These are phyloP conservation scores for Alligator sinensis DNA, from an alignment of 2,113 vertebrate genomes.

Conservation along the genomic window DNA sequence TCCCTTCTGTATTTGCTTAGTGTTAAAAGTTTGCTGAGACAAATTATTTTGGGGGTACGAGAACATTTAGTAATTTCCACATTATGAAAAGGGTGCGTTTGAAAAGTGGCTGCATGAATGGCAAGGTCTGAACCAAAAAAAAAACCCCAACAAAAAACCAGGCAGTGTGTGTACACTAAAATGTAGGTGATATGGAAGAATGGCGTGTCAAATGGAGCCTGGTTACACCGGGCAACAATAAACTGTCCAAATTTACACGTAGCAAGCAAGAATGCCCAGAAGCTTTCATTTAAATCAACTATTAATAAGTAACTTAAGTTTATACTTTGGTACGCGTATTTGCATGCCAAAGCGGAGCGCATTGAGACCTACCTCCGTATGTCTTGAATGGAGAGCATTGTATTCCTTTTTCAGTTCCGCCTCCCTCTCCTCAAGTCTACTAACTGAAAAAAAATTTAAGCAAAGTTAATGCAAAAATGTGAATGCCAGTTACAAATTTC, in stretches of 20 bases:
- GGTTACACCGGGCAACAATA: not conserved
- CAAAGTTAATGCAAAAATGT: not conserved
- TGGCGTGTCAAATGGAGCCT: not conserved
- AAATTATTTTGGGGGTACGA: not conserved
- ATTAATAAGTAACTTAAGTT: not conserved
- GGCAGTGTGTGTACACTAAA: not conserved
- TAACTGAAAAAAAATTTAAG: slow-evolving; percentile 82
- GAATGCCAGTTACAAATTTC: not conserved
- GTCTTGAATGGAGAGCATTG: slow-evolving; percentile 93
- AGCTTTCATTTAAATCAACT: not conserved
- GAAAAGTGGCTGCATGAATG: not conserved
- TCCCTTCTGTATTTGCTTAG: not conserved
- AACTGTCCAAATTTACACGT: not conserved
- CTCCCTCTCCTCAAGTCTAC: slow-evolving; percentile 95
- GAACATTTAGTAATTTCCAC: not conserved
- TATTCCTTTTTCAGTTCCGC: slow-evolving; percentile 97
- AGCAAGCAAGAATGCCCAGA: not conserved
- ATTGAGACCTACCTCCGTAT: slow-evolving; percentile 91
- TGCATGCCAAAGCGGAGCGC: not conserved
- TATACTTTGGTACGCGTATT: not conserved
- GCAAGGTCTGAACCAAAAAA: not conserved
- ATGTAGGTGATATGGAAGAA: not conserved
- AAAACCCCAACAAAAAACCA: not conserved
- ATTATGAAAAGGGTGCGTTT: not conserved
- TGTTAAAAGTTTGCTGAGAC: not conserved